Base-by-base conservation (phyloP, 2,797 vertebrate genomes). In the Thunnus albacares region DNA sequence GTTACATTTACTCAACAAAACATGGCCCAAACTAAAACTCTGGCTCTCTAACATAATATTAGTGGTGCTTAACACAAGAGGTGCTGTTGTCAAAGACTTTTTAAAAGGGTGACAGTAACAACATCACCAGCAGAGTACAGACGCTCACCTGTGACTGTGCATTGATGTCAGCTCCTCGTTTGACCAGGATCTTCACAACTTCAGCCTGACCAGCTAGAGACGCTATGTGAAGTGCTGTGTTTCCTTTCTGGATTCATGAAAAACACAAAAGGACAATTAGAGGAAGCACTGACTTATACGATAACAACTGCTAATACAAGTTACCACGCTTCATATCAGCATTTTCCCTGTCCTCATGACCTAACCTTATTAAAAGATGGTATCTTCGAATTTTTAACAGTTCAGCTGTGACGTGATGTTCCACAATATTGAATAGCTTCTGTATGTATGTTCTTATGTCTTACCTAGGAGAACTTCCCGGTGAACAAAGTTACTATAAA, bases 141-240 rank as follows among this genome's bases (percentile, higher is more conserved):
- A 51, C 15, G 33, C 79, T 93, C 93, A 98, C 98, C 97, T 99
- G 98, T 69, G 98, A 99, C 33, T 99, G 98, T 4, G 98, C 89
- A 33, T 99, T 99, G 70, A 99, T 98, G 79, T 98, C 97, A 8
- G 98, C 98, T 77, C 97, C 97, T 77, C 97, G 96, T 88, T 98
- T 99, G 77, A 98, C 95, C 65, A 99, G 95, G 76, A 96, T 95
- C 89, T 97, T 98, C 80, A 99, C 97, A 1, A 99, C 98, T 58
- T 99, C 97, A 6, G 87, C 93, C 93, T 99, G 98, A 83, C 98
- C 98, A 6, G 98, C 98, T 82, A 99, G 91, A 33, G 98, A 99
- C 8, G 98, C 95, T 26, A 99, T 99, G 91, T 99, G 98, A 49
- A 99, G 97, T 11, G 97, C 98, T 14, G 98, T 99, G 91, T 99